Conservation (phyloP, 1,140 invertebrate genomes). For the Calliopsis andreniformis region DNA sequence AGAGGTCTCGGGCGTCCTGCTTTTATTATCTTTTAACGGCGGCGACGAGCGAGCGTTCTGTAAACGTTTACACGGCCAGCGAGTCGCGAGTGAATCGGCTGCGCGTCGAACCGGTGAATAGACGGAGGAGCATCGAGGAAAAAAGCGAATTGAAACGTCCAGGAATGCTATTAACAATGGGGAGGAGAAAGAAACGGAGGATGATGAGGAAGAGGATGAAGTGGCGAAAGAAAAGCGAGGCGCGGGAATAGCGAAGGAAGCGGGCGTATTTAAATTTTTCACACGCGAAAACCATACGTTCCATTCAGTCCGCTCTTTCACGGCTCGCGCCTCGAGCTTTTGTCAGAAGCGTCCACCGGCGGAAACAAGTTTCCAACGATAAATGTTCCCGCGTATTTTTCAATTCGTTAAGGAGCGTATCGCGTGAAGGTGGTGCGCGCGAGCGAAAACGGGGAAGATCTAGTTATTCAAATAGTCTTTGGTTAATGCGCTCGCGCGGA, state of each 20-base stretch:
- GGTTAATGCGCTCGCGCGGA: slow-evolving; percentile 26
- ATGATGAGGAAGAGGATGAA: neutral
- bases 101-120: slow-evolving; percentile 2
- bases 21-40: slow-evolving; percentile 25
- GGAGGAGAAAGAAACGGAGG: neutral
- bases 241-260: neutral
- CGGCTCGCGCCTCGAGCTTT: slow-evolving; percentile 2
- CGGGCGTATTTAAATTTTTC: slow-evolving; percentile 11
- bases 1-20: slow-evolving; percentile 41
- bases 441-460: slow-evolving; percentile 40
- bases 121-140: neutral
- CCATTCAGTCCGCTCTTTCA: slow-evolving; percentile 24
- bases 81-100: neutral
- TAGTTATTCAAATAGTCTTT: slow-evolving; percentile 60
- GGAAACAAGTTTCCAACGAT: slow-evolving; percentile 17
- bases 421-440: slow-evolving; percentile 8
- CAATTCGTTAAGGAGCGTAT: slow-evolving; percentile 38
- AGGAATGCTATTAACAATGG: slow-evolving; percentile 27
- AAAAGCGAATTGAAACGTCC: slow-evolving; percentile 26
- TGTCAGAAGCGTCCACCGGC: slow-evolving; percentile 10
- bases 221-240: neutral
- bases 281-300: slow-evolving; percentile 36
- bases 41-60: neutral
- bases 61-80: neutral
- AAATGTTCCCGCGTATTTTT: slow-evolving; percentile 35